Conservation (phyloP, 2,888 invertebrate genomes). For the Hesperia comma region DNA sequence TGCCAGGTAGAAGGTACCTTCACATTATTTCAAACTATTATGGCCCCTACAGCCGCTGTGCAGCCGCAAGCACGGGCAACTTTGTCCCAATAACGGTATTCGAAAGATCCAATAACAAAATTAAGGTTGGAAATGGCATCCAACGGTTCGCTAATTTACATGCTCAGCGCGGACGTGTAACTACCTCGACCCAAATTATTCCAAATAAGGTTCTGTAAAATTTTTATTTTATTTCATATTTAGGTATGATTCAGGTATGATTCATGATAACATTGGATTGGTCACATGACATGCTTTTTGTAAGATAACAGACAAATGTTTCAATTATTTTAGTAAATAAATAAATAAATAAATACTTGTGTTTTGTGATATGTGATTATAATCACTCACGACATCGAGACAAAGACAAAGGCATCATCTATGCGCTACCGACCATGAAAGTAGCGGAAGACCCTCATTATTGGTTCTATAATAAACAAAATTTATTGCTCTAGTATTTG, state of each 20-base stretch:
- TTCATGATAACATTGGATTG: neutral
- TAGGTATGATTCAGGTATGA: conserved; percentile 40
- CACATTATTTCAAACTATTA: neutral
- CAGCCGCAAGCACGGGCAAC: conserved; percentile 2
- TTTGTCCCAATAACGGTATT: conserved; percentile 49
- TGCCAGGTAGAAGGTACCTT: neutral
- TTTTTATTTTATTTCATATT: conserved; percentile 56
- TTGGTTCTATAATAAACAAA: too few relatives aligned
- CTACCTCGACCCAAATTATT: conserved; percentile 63
- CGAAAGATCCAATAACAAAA: conserved; percentile 59
- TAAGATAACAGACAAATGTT: too few relatives aligned
- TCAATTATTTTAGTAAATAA: too few relatives aligned
- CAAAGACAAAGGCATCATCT: too few relatives aligned
- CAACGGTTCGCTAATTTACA: conserved; percentile 66
- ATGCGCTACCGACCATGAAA: too few relatives aligned
- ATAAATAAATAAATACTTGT: too few relatives aligned
- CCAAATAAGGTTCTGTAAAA: conserved; percentile 61
- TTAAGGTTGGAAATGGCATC: conserved; percentile 58
- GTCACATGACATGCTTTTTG: neutral
- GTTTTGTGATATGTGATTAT: too few relatives aligned
- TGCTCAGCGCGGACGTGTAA: conserved; percentile 65
- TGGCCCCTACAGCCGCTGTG: neutral
- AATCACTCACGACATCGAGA: too few relatives aligned
- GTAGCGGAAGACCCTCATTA: too few relatives aligned
- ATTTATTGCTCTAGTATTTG: too few relatives aligned